Conservation (phyloP, 2,797 vertebrate genomes). For the Delichon dasypus region DNA sequence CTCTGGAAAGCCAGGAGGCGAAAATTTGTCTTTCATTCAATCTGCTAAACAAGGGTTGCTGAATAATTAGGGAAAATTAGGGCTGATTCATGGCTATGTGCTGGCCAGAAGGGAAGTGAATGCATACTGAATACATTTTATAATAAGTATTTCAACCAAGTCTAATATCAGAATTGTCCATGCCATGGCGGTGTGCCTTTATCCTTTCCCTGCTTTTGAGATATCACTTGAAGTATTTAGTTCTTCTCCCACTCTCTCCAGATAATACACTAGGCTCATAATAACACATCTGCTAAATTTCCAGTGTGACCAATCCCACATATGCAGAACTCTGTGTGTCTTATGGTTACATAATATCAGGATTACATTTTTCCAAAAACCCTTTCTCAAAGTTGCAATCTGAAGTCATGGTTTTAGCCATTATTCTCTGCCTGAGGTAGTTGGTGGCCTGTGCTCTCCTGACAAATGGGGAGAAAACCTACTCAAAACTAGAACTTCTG, state of each 20-base stretch:
- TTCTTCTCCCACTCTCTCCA: neutral
- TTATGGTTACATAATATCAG: neutral
- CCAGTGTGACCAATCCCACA: neutral
- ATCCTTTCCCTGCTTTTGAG: neutral
- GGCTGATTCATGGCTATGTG: neutral
- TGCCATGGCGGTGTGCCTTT: neutral
- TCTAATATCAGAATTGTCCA: neutral
- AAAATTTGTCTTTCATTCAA: neutral
- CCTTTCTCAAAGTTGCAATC: constrained; percentile 7
- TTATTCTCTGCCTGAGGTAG: neutral
- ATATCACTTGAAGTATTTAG: neutral
- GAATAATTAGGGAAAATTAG: neutral
- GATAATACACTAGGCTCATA: neutral
- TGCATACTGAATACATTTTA: neutral
- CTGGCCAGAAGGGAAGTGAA: neutral
- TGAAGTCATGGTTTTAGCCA: neutral
- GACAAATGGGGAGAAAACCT: neutral
- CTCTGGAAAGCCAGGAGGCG: neutral
- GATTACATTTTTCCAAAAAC: constrained; percentile 20
- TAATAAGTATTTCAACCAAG: neutral
- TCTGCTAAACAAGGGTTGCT: neutral
- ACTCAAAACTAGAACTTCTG: neutral
- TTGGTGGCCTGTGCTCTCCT: neutral
- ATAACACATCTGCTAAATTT: neutral
- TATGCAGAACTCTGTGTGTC: neutral